These are phyloP conservation scores for Aeoliscus strigatus DNA, from an alignment of 2,797 vertebrate genomes.

Conservation along the genomic window DNA sequence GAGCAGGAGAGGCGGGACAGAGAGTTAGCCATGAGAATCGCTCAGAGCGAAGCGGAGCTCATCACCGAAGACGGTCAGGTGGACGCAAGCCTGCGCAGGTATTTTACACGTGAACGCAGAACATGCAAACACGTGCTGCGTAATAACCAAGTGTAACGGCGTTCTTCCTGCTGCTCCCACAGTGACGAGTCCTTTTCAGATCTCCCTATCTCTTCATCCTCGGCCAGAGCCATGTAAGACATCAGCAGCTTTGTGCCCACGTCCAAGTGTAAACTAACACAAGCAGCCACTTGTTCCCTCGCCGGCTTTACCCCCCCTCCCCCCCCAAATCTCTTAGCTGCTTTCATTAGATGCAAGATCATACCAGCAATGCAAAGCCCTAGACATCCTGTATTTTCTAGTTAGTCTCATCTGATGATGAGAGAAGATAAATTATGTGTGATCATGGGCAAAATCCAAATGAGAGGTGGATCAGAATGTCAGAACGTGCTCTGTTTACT, in stretches of 20 bases:
- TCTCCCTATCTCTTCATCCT: slow-evolving; percentile 57
- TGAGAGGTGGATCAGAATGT: slow-evolving; percentile 21
- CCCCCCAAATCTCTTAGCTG: slow-evolving; percentile 38
- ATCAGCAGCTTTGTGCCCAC: slow-evolving; percentile 11
- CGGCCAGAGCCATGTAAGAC: slow-evolving; percentile 70
- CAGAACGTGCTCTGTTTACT: no score
- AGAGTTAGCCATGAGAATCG: slow-evolving; percentile 96
- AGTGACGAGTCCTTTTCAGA: slow-evolving; percentile 63
- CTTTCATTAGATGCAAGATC: slow-evolving; percentile 33
- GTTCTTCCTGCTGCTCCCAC: slow-evolving; percentile 57
- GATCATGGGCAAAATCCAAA: slow-evolving; percentile 29
- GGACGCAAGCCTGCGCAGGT: slow-evolving; percentile 86
- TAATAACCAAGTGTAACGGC: no score
- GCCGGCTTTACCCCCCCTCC: slow-evolving; percentile 29
- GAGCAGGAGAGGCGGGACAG: slow-evolving; percentile 93
- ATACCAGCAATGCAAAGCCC: slow-evolving; percentile 38
- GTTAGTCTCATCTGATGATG: no score
- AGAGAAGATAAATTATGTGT: slow-evolving; percentile 13
- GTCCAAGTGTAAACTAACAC: slow-evolving; percentile 26
- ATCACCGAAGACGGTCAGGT: slow-evolving; percentile 87
- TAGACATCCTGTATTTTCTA: slow-evolving; percentile 17
- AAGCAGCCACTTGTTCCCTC: slow-evolving; percentile 8
- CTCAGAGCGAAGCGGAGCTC: slow-evolving; percentile 91
- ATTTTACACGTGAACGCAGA: no score
- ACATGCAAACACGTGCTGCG: no score